A percentile compares a stretch with the other conserved stretches of the same genome.
Evolutionary conservation across 2,888 invertebrate genomes (phyloP).

Genomic region (Branchellion lobata): DNA sequence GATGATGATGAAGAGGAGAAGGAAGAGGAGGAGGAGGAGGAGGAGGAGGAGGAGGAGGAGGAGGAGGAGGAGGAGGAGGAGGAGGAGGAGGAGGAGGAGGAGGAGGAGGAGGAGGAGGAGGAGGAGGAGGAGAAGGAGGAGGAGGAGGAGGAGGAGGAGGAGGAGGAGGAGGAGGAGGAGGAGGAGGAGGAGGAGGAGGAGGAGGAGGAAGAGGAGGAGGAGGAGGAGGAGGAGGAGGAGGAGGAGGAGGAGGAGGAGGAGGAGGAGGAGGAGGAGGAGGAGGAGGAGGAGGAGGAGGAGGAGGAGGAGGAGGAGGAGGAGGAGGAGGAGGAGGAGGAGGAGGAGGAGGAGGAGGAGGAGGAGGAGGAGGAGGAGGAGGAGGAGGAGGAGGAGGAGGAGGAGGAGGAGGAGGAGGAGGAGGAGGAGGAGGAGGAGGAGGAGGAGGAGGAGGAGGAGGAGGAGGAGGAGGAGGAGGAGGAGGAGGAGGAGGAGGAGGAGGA

Average conservation of each 20-base stretch:
- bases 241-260: slow-evolving; percentile 15
- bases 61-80: slow-evolving; percentile 10
- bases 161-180: slow-evolving; percentile 6
- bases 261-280: not conserved
- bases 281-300: not conserved
- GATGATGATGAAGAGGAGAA: not conserved
- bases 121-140: not conserved
- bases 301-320: not conserved
- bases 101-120: not conserved
- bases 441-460: not conserved
- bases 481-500: no score
- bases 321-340: not conserved
- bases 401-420: slow-evolving; percentile 7
- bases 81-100: slow-evolving; percentile 13
- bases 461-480: not conserved
- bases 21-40: not conserved
- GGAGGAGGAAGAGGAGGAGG: not conserved
- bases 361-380: not conserved
- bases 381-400: not conserved
- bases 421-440: slow-evolving; percentile 22
- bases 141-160: not conserved
- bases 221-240: slow-evolving; percentile 7
- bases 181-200: not conserved
- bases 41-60: not conserved
- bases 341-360: not conserved